Conservation (phyloP, 2,888 invertebrate genomes). For the Eremobia ochroleuca region DNA sequence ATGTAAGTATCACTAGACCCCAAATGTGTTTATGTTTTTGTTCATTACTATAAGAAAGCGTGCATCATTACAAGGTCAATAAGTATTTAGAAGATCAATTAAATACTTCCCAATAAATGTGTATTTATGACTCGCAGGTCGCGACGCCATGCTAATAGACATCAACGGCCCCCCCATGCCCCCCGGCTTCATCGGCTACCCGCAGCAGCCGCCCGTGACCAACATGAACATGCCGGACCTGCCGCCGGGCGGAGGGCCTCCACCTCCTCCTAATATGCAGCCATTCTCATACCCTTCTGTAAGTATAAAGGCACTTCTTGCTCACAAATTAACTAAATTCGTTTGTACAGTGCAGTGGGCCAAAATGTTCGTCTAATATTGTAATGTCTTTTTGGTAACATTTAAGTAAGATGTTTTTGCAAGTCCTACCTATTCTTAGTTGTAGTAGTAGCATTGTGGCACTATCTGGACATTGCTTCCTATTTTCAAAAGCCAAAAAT, state of each 20-base stretch:
- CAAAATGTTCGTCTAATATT: background rate
- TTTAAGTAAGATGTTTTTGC: too few relatives aligned
- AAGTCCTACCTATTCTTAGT: background rate
- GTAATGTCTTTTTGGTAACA: background rate
- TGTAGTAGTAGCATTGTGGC: background rate
- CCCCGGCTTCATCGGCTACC: slow-evolving; percentile 96
- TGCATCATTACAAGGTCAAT: too few relatives aligned
- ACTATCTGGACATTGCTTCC: background rate
- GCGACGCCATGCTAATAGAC: slow-evolving; percentile 93
- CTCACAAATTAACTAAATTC: background rate
- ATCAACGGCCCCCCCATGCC: slow-evolving; percentile 93
- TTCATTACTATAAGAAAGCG: too few relatives aligned
- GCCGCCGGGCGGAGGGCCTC: slow-evolving; percentile 81
- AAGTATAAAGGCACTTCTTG: slow-evolving; percentile 64
- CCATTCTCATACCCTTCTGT: slow-evolving; percentile 93
- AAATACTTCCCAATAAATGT: background rate
- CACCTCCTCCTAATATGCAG: slow-evolving; percentile 80
- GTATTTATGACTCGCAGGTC: slow-evolving; percentile 77
- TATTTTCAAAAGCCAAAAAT: background rate
- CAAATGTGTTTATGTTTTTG: too few relatives aligned
- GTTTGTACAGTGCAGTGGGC: background rate
- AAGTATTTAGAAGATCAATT: background rate
- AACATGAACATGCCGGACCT: slow-evolving; percentile 79
- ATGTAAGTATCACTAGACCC: too few relatives aligned
- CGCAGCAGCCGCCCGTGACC: slow-evolving; percentile 78